phyloP scores from a whole-genome alignment of 2,113 vertebrate species.

The Varanus komodoensis region DNA sequence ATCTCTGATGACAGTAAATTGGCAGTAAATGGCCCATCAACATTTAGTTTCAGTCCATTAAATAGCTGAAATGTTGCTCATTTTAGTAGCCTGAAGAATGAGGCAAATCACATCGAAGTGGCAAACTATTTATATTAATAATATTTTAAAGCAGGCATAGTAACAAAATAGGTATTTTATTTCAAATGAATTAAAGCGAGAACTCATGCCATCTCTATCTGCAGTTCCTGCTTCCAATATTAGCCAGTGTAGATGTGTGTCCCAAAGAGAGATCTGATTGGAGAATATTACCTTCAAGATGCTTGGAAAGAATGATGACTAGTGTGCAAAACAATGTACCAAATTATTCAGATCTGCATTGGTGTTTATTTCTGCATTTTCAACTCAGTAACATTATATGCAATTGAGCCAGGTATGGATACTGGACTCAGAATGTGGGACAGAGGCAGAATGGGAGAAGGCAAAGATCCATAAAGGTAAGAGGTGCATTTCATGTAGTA shows the following conservation, averaged over 20 bases:
- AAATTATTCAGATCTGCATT: background rate
- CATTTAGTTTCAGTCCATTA: background rate
- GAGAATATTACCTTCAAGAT: background rate
- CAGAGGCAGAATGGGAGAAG: background rate
- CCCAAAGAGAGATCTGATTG: background rate
- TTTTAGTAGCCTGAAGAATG: background rate
- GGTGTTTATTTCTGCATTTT: background rate
- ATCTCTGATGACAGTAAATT: conserved; percentile 26
- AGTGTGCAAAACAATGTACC: background rate
- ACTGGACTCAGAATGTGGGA: background rate
- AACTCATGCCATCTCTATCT: background rate
- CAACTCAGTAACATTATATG: background rate
- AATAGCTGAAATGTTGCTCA: background rate
- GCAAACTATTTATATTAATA: background rate
- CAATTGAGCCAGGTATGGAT: background rate
- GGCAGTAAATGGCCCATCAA: conserved; percentile 26
- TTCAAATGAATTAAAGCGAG: conserved; percentile 6
- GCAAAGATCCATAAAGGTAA: background rate
- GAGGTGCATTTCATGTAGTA: background rate
- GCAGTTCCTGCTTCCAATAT: background rate
- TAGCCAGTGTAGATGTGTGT: background rate
- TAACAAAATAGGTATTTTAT: background rate
- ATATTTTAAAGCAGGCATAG: background rate
- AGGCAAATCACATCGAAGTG: background rate
- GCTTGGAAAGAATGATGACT: background rate